Base-by-base conservation (phyloP, 2,797 vertebrate genomes). In the Pachyuromys duprasi region DNA sequence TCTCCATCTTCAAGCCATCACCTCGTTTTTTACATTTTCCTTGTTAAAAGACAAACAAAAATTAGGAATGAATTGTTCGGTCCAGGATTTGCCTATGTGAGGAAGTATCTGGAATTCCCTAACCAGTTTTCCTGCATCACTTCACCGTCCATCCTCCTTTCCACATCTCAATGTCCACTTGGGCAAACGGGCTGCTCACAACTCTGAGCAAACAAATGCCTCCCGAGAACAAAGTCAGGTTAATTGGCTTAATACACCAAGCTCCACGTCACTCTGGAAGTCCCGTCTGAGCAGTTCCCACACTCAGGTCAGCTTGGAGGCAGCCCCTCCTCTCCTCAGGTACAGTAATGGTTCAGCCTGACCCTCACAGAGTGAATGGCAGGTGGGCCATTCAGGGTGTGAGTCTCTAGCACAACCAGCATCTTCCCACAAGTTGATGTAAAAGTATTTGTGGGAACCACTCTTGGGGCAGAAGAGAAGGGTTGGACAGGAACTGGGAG, bases 1-100 rank as follows among this genome's bases (percentile, higher is more conserved):
- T 99, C 97, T 99, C 99, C 98, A 99, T 98, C 98, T 99, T 99
- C 98, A 99, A 98, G 88, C 99, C 99, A 12, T 99, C 99, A 3
- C 99, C 99, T 49, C 99, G 99, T 91, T 99, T 99, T 98, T 99
- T 99, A 96, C 99, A 99, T 98, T 99, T 99, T 94, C 99, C 99
- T 99, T 98, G 36, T 90, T 42, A 84, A 70, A 84, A 91, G 95
- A 97, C 89, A 97, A 82, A 98, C 86, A 60, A 3, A 28, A 90
- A 33, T 67, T 28, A 57, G 0, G 4, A 5, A 42, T 78, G 26
- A 79, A 49, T 1, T 2, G 0, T 42, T 3, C 28, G 24, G 67
- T 33, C 39, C 18, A 42, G 45, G 65, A 18, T 57, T 0, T 3
- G 60, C 55, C n/a, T 24, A 24, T 5, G 2, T 18, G 13, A 17